Conservation (phyloP, 2,888 invertebrate genomes). For the Protodeltote pygarga region DNA sequence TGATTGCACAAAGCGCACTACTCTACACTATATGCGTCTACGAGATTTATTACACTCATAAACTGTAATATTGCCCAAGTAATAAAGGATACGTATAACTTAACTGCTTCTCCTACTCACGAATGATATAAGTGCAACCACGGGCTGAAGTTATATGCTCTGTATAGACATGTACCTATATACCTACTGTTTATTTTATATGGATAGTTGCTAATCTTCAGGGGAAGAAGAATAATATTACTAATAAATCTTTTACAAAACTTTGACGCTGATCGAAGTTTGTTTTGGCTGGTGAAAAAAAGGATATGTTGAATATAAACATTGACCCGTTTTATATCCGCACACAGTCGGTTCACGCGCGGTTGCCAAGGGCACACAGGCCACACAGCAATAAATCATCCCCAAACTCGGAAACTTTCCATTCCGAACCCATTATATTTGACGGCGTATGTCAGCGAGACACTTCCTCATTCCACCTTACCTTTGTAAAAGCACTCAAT, state of each 20-base stretch:
- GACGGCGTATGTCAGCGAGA: conserved; percentile 65
- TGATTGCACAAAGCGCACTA: conserved; percentile 65
- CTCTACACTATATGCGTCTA: conserved; percentile 62
- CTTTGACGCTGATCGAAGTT: too few species aligned
- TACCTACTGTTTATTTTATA: conserved; percentile 37
- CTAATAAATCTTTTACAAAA: conserved; percentile 20
- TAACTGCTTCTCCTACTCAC: conserved; percentile 66
- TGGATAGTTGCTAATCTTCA: conserved; percentile 23
- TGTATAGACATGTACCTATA: conserved; percentile 25
- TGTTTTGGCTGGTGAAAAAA: too few species aligned
- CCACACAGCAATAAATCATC: conserved; percentile 64
- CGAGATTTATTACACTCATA: conserved; percentile 78
- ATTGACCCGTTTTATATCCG: conserved; percentile 35
- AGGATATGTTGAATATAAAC: conserved; percentile 15
- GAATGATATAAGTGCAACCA: conserved; percentile 58
- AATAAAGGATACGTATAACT: conserved; percentile 76
- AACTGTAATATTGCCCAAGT: conserved; percentile 77
- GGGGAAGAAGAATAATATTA: conserved; percentile 9
- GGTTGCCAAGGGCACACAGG: conserved; percentile 48
- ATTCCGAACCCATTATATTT: conserved; percentile 66
- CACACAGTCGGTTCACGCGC: conserved; percentile 31
- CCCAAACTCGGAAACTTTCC: conserved; percentile 64
- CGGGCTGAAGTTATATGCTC: conserved; percentile 36
- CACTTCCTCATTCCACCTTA: conserved; percentile 52
- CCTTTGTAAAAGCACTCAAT: conserved; percentile 46